Conservation (phyloP, 2,113 vertebrate genomes). For the Prolemur simus region DNA sequence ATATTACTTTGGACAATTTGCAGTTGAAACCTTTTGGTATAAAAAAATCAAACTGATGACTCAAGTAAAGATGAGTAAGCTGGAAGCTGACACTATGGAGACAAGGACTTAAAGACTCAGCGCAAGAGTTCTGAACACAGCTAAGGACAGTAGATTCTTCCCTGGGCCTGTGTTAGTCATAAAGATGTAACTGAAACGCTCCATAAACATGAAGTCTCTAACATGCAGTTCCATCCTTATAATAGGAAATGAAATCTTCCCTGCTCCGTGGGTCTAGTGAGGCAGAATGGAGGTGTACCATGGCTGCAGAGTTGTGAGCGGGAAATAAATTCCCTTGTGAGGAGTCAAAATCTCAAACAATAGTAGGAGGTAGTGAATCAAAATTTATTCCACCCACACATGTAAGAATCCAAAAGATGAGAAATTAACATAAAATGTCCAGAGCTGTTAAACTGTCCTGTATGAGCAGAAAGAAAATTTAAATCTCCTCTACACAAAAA, state of each 20-base stretch:
- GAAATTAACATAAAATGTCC: neutral
- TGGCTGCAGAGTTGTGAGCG: neutral
- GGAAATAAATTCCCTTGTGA: neutral
- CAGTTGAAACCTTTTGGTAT: neutral
- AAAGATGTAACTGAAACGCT: neutral
- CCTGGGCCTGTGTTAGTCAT: neutral
- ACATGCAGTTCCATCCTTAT: neutral
- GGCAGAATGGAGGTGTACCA: neutral
- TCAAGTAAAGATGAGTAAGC: neutral
- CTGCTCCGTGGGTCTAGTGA: neutral
- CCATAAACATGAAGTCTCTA: neutral
- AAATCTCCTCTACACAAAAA: neutral
- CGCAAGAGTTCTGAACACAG: neutral
- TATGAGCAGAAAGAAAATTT: neutral
- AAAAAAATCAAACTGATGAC: neutral
- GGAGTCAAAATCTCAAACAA: neutral
- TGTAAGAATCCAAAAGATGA: neutral
- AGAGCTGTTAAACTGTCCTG: neutral
- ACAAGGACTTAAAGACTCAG: neutral
- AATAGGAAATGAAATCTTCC: neutral
- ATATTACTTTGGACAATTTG: neutral
- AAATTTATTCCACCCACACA: neutral
- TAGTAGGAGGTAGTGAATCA: neutral
- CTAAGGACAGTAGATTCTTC: neutral
- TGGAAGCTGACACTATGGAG: neutral